phyloP scores from a whole-genome alignment of 1,140 invertebrate genomes.

The Bilobella aurantiaca region DNA sequence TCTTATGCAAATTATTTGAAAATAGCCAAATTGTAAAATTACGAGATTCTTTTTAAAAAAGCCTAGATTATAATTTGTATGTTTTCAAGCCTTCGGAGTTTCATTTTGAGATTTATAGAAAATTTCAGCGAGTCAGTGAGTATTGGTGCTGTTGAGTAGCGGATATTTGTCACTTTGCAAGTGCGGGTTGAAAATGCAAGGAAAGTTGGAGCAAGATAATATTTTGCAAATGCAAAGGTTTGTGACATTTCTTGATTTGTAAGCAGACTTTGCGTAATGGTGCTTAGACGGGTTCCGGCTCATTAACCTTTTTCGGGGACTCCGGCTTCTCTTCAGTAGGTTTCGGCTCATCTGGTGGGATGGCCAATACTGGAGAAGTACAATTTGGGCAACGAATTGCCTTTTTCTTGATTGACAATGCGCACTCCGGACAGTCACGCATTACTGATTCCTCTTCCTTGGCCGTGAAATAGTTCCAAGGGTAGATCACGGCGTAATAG shows the following conservation, averaged over 20 bases:
- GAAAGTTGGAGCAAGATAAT: too few relatives aligned
- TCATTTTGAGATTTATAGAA: too few relatives aligned
- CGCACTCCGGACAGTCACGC: neutral
- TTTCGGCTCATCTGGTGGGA: neutral
- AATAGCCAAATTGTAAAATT: neutral
- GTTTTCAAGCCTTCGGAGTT: too few relatives aligned
- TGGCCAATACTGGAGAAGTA: neutral
- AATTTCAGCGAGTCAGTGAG: too few relatives aligned
- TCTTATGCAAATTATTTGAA: neutral
- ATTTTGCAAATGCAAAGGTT: too few relatives aligned
- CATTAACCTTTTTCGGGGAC: neutral
- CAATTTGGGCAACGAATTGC: slow-evolving; percentile 3
- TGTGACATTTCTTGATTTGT: too few relatives aligned
- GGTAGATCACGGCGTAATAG: neutral
- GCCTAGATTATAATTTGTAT: neutral
- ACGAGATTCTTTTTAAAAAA: neutral
- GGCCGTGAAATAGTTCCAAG: neutral
- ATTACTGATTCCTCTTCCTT: neutral
- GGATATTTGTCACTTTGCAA: too few relatives aligned
- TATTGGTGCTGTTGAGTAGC: too few relatives aligned
- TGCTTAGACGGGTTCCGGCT: neutral
- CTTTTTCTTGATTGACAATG: neutral
- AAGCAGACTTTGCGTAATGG: neutral
- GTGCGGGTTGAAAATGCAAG: too few relatives aligned
- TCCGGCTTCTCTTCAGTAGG: neutral